These are phyloP conservation scores for Penaeus chinensis DNA, from an alignment of 1,140 invertebrate genomes.

Conservation along the genomic window DNA sequence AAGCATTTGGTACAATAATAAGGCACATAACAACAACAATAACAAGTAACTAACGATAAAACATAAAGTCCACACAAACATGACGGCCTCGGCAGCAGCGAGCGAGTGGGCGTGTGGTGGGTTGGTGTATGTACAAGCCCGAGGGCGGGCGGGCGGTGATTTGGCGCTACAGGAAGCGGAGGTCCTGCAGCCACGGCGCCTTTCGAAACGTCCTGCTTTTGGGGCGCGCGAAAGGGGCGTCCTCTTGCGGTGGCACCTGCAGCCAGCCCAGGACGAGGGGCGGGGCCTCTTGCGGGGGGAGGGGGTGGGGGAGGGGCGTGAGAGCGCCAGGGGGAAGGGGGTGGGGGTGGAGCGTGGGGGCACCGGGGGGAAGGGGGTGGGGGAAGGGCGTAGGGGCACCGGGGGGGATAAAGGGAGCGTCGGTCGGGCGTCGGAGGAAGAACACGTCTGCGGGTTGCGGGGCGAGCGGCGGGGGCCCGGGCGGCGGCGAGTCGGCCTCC, in stretches of 20 bases:
- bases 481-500: not conserved
- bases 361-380: not conserved
- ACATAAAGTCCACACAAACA: no score
- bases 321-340: not conserved
- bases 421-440: slow-evolving; percentile 16
- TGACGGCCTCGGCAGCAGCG: no score
- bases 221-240: not conserved
- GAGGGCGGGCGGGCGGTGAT: not conserved
- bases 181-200: slow-evolving; percentile 26
- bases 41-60: no score
- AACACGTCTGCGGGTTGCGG: slow-evolving; percentile 30
- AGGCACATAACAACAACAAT: no score
- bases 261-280: slow-evolving; percentile 47
- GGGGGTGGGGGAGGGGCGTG: not conserved
- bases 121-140: not conserved
- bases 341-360: slow-evolving; percentile 22
- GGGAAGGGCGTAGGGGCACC: not conserved
- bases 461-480: not conserved
- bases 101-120: no score
- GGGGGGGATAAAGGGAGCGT: not conserved
- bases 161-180: slow-evolving; percentile 14
- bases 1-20: no score
- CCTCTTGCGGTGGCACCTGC: slow-evolving; percentile 32
- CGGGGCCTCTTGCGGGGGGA: not conserved
- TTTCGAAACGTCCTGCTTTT: slow-evolving; percentile 37